Base-by-base conservation (phyloP, 92 coral and sea anemone genomes). In the Hydrozoanthus gracilis region DNA sequence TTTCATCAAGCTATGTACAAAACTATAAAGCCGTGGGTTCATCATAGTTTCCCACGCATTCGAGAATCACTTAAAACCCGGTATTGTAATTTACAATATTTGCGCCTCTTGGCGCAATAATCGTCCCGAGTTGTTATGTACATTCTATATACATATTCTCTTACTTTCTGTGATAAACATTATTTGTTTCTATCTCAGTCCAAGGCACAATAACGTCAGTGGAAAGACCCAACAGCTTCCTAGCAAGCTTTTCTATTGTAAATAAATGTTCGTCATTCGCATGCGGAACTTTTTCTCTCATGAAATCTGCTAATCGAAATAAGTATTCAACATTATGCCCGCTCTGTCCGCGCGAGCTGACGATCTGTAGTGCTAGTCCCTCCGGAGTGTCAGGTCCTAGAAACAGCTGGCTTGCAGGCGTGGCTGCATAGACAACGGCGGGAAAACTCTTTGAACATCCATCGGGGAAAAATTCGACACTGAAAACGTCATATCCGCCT, bases 291-390 rank as follows among this genome's bases (percentile, higher is more conserved):
- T 92, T 90, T 44, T 92, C 93, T 47, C 93, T 83, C 98, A 94
- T 94, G 72, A 94, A 94, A 58, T 92, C 94, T 15, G 93, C 96
- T 67, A 96, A 86, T 4, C 98, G 94, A 86, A 91, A 74, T 20
- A 96, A 87, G 65, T 96, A 96, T 56, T 96, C 99, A 4, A 93
- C 90, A 67, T 96, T 96, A 4, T 88, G 94, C 7, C 99, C 99
- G 79, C 94, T 71, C 5, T 90, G 87, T 4, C 99, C 99, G 35
- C 83, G 87, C 0, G 98, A 92, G 6, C 89, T 74, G 9, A 88
- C 94, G 15, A 96, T 96, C 77, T 94, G 98, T 50, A 62, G 64
- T 0, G 98, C 99, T 16, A 93, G 86, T 45, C 88, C 83, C 75
- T 90, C 93, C 3, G 94, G 89, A 4, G 94, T 73, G 50, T 91